Percentiles rank a stretch among this genome's conserved stretches.
These are phyloP conservation scores for Cantharis nigra DNA, from an alignment of 2,888 invertebrate genomes.

Conservation along the genomic window DNA sequence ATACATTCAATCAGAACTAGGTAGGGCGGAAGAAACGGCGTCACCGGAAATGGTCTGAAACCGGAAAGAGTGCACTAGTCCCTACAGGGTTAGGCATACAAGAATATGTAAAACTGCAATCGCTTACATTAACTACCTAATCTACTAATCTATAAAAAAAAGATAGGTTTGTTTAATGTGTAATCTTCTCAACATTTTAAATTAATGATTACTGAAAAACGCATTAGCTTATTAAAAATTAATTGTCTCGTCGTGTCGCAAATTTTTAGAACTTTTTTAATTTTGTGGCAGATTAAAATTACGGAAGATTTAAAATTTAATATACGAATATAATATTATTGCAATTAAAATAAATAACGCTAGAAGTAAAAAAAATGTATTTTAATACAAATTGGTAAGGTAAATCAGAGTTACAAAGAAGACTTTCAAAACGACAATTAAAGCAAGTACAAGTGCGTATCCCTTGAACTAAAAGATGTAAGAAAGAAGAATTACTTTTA, in stretches of 20 bases:
- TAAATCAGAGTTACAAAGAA: constrained; percentile 44
- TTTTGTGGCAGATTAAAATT: background rate
- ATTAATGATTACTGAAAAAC: background rate
- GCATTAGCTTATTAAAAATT: background rate
- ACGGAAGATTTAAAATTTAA: background rate
- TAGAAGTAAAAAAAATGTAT: constrained; percentile 3
- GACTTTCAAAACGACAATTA: constrained; percentile 45
- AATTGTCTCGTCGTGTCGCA: background rate
- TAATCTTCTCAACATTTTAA: background rate
- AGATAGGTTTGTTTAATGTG: background rate
- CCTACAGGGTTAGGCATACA: constrained; percentile 13
- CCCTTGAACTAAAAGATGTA: constrained; percentile 33
- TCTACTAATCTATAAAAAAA: background rate
- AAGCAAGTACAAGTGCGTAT: constrained; percentile 35
- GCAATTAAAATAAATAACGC: background rate
- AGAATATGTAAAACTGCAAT: constrained; percentile 32
- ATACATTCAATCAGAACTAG: constrained; percentile 48
- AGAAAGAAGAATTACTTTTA: constrained; percentile 52
- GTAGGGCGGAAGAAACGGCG: constrained; percentile 44
- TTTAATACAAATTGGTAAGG: constrained; percentile 33
- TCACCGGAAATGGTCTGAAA: constrained; percentile 49
- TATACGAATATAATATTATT: background rate
- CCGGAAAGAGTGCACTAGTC: constrained; percentile 46
- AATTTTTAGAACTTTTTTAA: background rate
- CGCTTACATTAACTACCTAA: constrained; percentile 3